These are phyloP conservation scores for Pleuronectes platessa DNA, from an alignment of 2,113 vertebrate species.

Conservation along the genomic window DNA sequence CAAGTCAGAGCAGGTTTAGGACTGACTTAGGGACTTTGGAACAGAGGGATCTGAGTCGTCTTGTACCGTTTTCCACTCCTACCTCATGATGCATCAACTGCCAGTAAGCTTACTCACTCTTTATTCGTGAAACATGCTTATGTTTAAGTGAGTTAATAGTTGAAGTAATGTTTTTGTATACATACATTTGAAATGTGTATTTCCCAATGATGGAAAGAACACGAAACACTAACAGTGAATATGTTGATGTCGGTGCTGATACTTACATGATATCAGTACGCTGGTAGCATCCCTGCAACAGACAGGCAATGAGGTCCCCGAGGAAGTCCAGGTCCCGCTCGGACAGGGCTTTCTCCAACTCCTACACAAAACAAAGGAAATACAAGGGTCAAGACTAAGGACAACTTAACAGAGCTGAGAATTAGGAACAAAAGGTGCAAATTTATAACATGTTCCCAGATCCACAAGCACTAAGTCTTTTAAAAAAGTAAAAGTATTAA, in stretches of 20 bases:
- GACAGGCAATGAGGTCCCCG: slow-evolving; percentile 91
- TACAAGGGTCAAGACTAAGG: neutral
- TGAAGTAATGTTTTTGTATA: too few species aligned
- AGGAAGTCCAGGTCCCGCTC: slow-evolving; percentile 93
- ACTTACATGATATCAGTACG: slow-evolving; percentile 98
- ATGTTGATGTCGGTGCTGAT: neutral
- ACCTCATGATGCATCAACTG: neutral
- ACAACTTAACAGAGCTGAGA: neutral
- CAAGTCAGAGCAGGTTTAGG: neutral
- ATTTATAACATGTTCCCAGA: neutral
- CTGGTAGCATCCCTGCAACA: slow-evolving; percentile 98
- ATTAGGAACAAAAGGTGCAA: neutral
- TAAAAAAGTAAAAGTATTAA: neutral
- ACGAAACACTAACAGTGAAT: neutral
- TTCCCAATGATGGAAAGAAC: too few species aligned
- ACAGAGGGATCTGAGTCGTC: neutral
- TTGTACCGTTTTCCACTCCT: neutral
- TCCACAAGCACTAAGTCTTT: neutral
- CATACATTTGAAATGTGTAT: too few species aligned
- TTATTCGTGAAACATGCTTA: too few species aligned
- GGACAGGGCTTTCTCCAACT: slow-evolving; percentile 94
- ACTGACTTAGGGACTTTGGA: neutral
- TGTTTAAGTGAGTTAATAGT: too few species aligned
- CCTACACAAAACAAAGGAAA: slow-evolving; percentile 78
- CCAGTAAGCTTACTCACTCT: neutral